Conservation (phyloP, 1,140 invertebrate genomes). For the Aphidius ervi region DNA sequence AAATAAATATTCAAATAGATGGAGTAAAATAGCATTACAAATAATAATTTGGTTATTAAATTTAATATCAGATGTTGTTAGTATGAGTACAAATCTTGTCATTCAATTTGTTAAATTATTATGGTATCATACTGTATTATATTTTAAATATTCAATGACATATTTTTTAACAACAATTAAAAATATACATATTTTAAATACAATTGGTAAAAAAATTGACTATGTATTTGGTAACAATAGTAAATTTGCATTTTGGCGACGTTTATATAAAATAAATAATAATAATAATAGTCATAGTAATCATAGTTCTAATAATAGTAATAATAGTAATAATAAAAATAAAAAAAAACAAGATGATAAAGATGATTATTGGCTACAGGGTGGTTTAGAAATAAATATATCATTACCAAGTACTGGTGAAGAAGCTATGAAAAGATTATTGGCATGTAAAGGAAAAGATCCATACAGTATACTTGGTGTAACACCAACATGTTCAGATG, state of each 20-base stretch:
- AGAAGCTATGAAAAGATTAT: constrained; percentile 87
- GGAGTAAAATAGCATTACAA: constrained; percentile 65
- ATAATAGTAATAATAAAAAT: constrained; percentile 40
- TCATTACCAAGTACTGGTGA: constrained; percentile 83
- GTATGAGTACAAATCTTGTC: constrained; percentile 70
- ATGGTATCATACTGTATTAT: constrained; percentile 46
- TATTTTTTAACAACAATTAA: constrained; percentile 41
- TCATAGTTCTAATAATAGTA: too few relatives aligned
- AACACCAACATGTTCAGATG: constrained; percentile 79
- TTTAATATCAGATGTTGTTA: constrained; percentile 72
- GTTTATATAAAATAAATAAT: constrained; percentile 23
- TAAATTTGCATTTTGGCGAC: constrained; percentile 59
- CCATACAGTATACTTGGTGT: constrained; percentile 90
- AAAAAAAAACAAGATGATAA: constrained; percentile 51
- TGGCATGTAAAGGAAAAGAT: constrained; percentile 92
- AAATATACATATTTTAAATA: constrained; percentile 48
- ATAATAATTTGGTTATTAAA: constrained; percentile 71
- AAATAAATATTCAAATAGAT: constrained; percentile 58
- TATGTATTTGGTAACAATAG: constrained; percentile 59
- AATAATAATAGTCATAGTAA: neutral
- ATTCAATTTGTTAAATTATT: constrained; percentile 59
- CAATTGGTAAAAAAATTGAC: constrained; percentile 57
- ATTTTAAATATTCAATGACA: constrained; percentile 47
- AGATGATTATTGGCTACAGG: constrained; percentile 47
- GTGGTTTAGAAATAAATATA: constrained; percentile 74